Base-by-base conservation (phyloP, 2,113 vertebrate genomes). In the Nycticorax nycticorax region DNA sequence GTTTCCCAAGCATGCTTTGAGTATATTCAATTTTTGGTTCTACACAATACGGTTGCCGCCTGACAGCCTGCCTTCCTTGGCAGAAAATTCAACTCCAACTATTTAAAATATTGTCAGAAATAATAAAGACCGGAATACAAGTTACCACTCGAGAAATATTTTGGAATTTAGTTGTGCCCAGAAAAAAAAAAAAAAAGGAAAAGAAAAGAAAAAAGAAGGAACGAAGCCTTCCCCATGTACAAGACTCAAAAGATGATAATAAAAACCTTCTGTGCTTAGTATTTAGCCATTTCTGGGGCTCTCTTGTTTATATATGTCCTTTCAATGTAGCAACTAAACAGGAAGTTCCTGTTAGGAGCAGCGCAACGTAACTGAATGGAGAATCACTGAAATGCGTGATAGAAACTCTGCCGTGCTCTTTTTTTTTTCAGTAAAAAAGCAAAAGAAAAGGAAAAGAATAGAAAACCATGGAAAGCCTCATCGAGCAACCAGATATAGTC, bases 51-150 rank as follows among this genome's bases (percentile, higher is more conserved):
- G 88, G 56, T 71, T 72, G 59, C 74, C 2, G 1, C 43, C 63
- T 81, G 72, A 93, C 82, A 77, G 67, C 30, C 71, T 39, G 74
- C 37, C 80, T 94, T 96, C 89, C 52, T 71, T 32, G 73, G 86
- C 62, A 93, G 72, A 95, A 95, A 92, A 74, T 24, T 85, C 20
- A 92, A 75, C 60, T 94, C 56, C 69, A 93, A 78, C 78, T 96
- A 85, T 95, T 96, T 97, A 85, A 94, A 95, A 92, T 91, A 91
- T 92, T 94, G 94, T 96, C 92, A 97, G 82, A 97, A 97, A 96
- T 86, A 96, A 97, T 96, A 85, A 97, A 88, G 83, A 75, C 78
- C 7, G 37, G 69, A 85, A 93, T 77, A 92, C 10, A 85, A 91
- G 52, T 85, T 85, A 85, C 67, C 52, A 55, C 50, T 82, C 4